phyloP scores from a whole-genome alignment of 2,888 invertebrate species.

The Molanna angustata region DNA sequence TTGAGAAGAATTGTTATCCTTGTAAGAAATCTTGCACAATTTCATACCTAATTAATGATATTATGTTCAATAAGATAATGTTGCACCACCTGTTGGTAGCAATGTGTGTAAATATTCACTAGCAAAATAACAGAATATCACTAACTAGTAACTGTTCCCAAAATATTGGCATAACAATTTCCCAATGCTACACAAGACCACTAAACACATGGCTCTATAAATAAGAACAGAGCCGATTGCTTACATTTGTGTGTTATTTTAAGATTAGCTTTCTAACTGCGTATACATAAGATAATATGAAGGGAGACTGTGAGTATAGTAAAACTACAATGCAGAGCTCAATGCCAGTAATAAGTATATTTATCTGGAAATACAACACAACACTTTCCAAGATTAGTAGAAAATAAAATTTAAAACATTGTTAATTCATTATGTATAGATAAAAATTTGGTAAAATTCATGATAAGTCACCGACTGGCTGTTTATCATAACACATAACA shows the following conservation, averaged over 20 bases:
- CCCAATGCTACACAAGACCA: neutral
- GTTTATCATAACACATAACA: conserved; percentile 28
- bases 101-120: too few relatives aligned
- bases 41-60: too few relatives aligned
- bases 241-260: conserved; percentile 32
- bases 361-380: conserved; percentile 56
- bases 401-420: conserved; percentile 59
- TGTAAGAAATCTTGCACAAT: too few relatives aligned
- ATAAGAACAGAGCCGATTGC: conserved; percentile 28
- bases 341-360: conserved; percentile 55
- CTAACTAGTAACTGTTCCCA: neutral
- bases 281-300: too few relatives aligned
- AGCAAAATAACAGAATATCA: too few relatives aligned
- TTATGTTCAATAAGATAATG: too few relatives aligned
- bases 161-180: neutral
- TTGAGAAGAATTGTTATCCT: too few relatives aligned
- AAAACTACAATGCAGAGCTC: conserved; percentile 56
- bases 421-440: conserved; percentile 55
- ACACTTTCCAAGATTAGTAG: conserved; percentile 59
- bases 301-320: too few relatives aligned
- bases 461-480: conserved; percentile 58
- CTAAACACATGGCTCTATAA: conserved; percentile 28
- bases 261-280: conserved; percentile 16
- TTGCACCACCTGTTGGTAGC: too few relatives aligned
- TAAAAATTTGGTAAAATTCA: conserved; percentile 57